These are phyloP conservation scores for Eueremaeus valkanovi DNA, from an alignment of 2,888 invertebrate species.

Conservation along the genomic window DNA sequence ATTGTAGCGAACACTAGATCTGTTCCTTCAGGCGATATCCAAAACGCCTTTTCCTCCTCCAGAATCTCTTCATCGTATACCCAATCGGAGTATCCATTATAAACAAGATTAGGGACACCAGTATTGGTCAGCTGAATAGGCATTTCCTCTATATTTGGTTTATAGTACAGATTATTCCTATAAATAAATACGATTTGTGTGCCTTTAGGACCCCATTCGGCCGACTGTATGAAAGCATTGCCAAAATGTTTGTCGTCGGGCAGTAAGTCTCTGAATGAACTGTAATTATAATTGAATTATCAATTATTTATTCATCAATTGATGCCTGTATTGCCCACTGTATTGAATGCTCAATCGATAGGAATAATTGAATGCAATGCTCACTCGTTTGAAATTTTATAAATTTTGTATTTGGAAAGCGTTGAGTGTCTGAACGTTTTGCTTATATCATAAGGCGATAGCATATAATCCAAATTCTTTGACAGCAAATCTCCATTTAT, in stretches of 20 bases:
- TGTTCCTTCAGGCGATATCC: conserved; percentile 54
- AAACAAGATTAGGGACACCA: conserved; percentile 57
- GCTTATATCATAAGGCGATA: conserved; percentile 23
- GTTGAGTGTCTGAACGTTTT: conserved; percentile 37
- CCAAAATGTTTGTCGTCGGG: conserved; percentile 9
- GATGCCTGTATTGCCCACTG: no score
- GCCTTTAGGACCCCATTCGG: conserved; percentile 46
- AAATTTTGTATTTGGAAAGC: conserved; percentile 33
- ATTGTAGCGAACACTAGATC: conserved; percentile 53
- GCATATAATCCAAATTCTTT: conserved; percentile 15
- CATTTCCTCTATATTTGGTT: conserved; percentile 53
- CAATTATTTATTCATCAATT: no score
- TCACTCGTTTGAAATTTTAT: conserved; percentile 31
- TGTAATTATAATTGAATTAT: neutral
- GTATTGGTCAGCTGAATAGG: conserved; percentile 42
- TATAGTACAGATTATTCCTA: conserved; percentile 50
- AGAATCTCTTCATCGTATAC: conserved; percentile 57
- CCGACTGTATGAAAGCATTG: conserved; percentile 43
- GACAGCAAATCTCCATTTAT: conserved; percentile 23
- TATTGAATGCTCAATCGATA: no score
- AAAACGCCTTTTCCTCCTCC: conserved; percentile 52
- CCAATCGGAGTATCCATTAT: conserved; percentile 69
- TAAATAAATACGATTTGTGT: conserved; percentile 45
- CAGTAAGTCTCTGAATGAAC: conserved; percentile 24
- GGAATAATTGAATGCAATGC: conserved; percentile 6